Percentiles rank a stretch among this genome's conserved stretches.
Conservation (phyloP, 2,113 vertebrate genomes). For the Urocitellus parryii region DNA sequence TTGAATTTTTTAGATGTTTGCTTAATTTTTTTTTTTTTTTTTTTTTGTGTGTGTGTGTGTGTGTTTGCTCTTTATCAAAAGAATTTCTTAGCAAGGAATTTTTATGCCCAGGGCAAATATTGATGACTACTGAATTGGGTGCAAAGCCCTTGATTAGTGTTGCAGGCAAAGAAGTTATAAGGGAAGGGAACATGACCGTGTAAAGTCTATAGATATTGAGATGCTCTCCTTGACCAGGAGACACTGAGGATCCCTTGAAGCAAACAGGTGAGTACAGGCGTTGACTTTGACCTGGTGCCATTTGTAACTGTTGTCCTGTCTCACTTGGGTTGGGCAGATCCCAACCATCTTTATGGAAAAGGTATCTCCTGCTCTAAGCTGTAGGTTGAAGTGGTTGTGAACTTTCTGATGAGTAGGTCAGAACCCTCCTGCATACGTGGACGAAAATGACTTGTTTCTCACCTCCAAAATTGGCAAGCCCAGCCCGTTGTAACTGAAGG, state of each 20-base stretch:
- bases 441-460: background rate
- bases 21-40: background rate
- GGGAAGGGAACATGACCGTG: background rate
- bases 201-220: background rate
- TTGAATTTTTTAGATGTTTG: background rate
- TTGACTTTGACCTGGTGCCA: background rate
- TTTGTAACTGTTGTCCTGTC: background rate
- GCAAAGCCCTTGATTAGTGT: background rate
- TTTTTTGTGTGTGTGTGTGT: background rate
- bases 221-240: background rate
- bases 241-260: background rate
- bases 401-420: background rate
- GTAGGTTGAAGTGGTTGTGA: background rate
- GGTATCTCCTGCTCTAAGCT: background rate
- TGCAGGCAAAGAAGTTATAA: background rate
- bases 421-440: background rate
- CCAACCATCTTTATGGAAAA: background rate
- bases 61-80: conserved; percentile 1
- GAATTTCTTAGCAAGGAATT: no score
- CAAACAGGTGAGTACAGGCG: background rate
- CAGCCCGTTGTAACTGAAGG: background rate
- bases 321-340: background rate
- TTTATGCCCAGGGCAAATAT: background rate
- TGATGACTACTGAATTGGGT: background rate
- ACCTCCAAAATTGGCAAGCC: background rate